Base-by-base conservation (phyloP, 2,797 vertebrate genomes). In the Alectoris magna region DNA sequence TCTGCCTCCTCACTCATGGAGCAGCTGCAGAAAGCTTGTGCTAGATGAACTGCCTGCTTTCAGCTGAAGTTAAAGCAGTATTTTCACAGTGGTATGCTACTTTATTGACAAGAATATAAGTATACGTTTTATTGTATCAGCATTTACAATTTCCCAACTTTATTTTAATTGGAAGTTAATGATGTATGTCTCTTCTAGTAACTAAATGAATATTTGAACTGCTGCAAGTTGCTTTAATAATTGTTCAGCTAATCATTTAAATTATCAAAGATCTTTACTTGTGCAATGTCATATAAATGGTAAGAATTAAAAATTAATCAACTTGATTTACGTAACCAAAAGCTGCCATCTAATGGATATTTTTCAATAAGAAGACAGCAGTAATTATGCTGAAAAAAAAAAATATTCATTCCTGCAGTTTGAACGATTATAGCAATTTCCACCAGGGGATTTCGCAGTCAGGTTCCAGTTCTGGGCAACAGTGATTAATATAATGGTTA, bases 361-460 rank as follows among this genome's bases (percentile, higher is more conserved):
- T 99, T 99, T 99, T 99, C 99, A 99, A 98, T 98, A 98, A 98
- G 98, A 98, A 98, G 98, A 98, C 98, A 99, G 98, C 98, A 98
- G 98, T 99, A 99, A 99, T 99, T 99, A 99, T 98, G 97, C 97
- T 70, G 80, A 97, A 98, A 98, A 70, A 98, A 99, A 99, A 98
- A 99, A 99, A 98, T 98, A 98, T 98, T 98, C 98, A 93, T 98
- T 98, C 98, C 98, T 96, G 98, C 98, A 98, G 98, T 98, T 99
- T 98, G 98, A 98, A 98, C 98, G 98, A 99, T 99, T 99, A 99
- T 98, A 98, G 98, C 98, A 99, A 99, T 99, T 99, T 99, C 99
- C 98, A 99, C 99, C 97, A 97, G 98, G 98, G 99, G 99, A 99
- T 98, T 99, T 99, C 98, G 87, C 98, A 98, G 99, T 98, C 98